Evolutionary conservation across 2,888 invertebrate genomes (phyloP).

Genomic region (Xestoiulus laeticollis): DNA sequence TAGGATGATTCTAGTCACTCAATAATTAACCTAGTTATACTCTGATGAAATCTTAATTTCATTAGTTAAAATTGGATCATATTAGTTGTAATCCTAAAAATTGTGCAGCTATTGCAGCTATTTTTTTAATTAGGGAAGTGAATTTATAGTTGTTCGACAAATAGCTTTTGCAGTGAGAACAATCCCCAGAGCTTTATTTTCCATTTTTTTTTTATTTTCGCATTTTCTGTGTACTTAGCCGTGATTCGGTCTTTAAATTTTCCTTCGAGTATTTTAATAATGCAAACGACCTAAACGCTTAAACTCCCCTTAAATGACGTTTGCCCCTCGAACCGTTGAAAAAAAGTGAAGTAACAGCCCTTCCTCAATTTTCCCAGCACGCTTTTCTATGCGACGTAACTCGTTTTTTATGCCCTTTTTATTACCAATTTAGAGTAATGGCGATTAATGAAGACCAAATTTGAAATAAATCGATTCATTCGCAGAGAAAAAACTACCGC

Average conservation of each 20-base stretch:
- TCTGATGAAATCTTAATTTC: too few species aligned
- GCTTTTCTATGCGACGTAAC: conserved; percentile 1
- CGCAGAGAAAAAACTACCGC: neutral
- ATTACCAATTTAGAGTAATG: conserved; percentile 1
- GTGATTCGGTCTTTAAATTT: neutral
- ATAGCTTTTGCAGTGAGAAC: too few species aligned
- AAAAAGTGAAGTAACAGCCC: neutral
- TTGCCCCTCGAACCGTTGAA: neutral
- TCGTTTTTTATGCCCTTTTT: conserved; percentile 22
- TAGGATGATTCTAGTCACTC: too few species aligned
- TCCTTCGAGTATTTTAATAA: conserved; percentile 7
- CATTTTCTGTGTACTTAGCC: neutral
- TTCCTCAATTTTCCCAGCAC: conserved; percentile 1
- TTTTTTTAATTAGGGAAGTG: too few species aligned
- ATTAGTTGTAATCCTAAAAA: too few species aligned
- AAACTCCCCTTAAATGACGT: neutral
- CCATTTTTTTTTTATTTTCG: neutral
- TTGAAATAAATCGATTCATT: conserved; percentile 13
- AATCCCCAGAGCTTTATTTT: too few species aligned
- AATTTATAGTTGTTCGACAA: too few species aligned
- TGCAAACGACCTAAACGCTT: neutral
- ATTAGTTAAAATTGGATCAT: too few species aligned
- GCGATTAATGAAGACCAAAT: conserved; percentile 12
- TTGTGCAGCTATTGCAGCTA: too few species aligned
- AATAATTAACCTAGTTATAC: too few species aligned